Evolutionary conservation across 2,888 invertebrate genomes (phyloP).

Genomic region (Andrena bucephala): DNA sequence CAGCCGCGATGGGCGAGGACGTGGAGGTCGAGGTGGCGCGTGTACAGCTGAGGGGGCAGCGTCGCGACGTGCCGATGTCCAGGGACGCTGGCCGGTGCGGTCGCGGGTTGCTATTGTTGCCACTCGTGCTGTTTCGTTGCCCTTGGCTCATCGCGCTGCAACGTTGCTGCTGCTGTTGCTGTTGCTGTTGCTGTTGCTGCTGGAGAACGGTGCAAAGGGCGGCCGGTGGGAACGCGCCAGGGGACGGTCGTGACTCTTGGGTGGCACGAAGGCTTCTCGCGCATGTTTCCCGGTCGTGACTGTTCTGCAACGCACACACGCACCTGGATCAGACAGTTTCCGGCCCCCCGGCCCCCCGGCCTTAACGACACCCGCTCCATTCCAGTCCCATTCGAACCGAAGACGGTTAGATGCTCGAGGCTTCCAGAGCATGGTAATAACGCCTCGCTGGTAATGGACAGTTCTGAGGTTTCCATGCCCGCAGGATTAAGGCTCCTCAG

Average conservation of each 20-base stretch:
- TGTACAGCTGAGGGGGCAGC: conserved; percentile 61
- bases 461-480: neutral
- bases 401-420: conserved; percentile 30
- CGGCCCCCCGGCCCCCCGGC: neutral
- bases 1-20: conserved; percentile 41
- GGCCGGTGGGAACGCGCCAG: conserved; percentile 86
- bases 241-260: conserved; percentile 83
- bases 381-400: conserved; percentile 11
- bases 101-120: conserved; percentile 54
- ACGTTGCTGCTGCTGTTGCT: conserved; percentile 59
- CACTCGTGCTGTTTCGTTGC: conserved; percentile 22
- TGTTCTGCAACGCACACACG: conserved; percentile 81
- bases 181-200: conserved; percentile 46
- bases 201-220: conserved; percentile 72
- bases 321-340: conserved; percentile 57
- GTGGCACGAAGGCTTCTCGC: conserved; percentile 81
- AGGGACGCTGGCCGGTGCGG: conserved; percentile 79
- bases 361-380: neutral
- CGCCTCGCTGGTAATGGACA: neutral
- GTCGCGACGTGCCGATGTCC: conserved; percentile 76
- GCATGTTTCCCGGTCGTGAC: conserved; percentile 84
- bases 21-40: conserved; percentile 45
- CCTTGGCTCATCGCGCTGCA: conserved; percentile 67
- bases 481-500: neutral
- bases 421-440: neutral